A percentile compares a stretch with the other conserved stretches of the same genome.
Conservation (phyloP, 2,113 vertebrate genomes). For the Thinocorus orbignyianus region DNA sequence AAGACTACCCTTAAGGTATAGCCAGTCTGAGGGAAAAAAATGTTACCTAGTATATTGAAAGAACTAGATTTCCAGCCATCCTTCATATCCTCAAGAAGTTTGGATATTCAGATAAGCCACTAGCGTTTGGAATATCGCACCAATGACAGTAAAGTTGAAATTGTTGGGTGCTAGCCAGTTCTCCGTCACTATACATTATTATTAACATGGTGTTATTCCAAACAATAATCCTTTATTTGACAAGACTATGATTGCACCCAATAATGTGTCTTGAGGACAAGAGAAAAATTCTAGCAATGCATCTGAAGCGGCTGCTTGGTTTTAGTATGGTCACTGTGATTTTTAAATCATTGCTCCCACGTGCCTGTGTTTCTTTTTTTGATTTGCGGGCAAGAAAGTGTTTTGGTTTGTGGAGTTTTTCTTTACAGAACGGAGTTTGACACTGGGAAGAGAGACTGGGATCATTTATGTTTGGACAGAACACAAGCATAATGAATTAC, state of each 20-base stretch:
- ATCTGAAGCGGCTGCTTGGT: background rate
- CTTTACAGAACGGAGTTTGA: background rate
- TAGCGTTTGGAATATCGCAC: background rate
- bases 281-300: background rate
- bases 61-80: background rate
- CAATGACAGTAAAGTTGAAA: background rate
- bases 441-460: background rate
- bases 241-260: background rate
- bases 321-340: background rate
- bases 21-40: background rate
- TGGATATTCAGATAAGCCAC: background rate
- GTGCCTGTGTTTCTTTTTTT: background rate
- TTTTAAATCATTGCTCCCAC: background rate
- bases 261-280: background rate
- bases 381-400: background rate
- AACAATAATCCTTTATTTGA: background rate
- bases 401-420: background rate
- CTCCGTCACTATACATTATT: background rate
- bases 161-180: background rate
- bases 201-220: background rate
- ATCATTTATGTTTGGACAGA: background rate
- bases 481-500: background rate
- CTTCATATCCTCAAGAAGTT: background rate
- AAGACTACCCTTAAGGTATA: background rate
- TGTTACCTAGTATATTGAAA: background rate